These are phyloP conservation scores for Cherax quadricarinatus DNA, from an alignment of 1,140 invertebrate genomes.

Conservation along the genomic window DNA sequence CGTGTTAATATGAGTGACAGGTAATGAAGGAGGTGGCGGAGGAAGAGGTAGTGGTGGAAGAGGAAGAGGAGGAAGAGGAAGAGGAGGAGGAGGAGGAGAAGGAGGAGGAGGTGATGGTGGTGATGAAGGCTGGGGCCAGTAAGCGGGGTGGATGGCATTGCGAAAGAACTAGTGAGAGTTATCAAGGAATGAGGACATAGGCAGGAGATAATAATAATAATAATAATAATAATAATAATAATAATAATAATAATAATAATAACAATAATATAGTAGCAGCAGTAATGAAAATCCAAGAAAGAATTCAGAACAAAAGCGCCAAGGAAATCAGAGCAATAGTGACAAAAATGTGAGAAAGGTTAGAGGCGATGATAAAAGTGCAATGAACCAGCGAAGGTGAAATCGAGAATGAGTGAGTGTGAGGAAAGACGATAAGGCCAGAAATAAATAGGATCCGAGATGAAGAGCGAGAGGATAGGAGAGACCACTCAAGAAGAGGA, in stretches of 20 bases:
- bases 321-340: background rate
- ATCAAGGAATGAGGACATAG: too few relatives aligned
- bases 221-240: too few relatives aligned
- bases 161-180: too few relatives aligned
- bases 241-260: too few relatives aligned
- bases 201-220: too few relatives aligned
- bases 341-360: background rate
- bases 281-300: too few relatives aligned
- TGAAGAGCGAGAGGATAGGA: background rate
- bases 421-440: background rate
- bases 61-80: background rate
- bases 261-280: too few relatives aligned
- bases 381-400: background rate
- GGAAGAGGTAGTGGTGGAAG: background rate
- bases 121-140: too few relatives aligned
- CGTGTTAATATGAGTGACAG: background rate
- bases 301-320: too few relatives aligned
- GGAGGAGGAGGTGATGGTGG: too few relatives aligned
- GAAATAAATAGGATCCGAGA: constrained; percentile 2
- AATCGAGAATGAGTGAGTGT: too few relatives aligned
- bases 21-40: background rate
- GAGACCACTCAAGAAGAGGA: background rate
- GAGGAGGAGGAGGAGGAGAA: background rate
- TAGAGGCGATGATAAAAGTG: background rate
- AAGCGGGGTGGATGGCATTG: too few relatives aligned